Evolutionary conservation across 2,113 vertebrate genomes (phyloP), one percentile per base, ranked within the genome.

Genomic region (Periophthalmus modestus): DNA sequence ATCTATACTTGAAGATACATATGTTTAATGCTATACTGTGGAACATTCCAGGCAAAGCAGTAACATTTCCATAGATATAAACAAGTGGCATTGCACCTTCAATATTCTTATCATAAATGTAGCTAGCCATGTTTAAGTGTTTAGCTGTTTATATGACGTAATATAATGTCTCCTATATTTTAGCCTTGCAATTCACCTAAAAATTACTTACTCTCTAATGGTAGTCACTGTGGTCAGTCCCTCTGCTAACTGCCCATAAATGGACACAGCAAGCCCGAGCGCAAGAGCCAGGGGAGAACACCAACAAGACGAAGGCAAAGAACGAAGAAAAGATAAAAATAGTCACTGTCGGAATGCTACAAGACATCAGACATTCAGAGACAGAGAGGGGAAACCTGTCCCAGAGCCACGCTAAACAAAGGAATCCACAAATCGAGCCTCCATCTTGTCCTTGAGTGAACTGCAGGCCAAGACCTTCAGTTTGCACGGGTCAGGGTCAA

Each of bases 361-460:
- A 81, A 33, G 33, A 81, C 66, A 72, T 50, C 74, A 74, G 48
- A 61, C 59, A 69, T 46, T 52, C 24, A 54, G n/a, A 59, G 50
- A 54, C 43, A 47, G 12, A 18, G 28, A 47, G 65, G 61, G 47
- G 12, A 69, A 55, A 73, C 68, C 4, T 72, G 66, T 33, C 71
- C 12, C 18, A 10, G 4, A 14, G 76, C 82, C 77, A 89, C 82
- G 18, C 24, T 57, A 82, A 87, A 87, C 79, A 84, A 79, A 81
- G 79, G 77, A 82, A 87, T 68, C 70, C 16, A 47, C 52, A 39
- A 43, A 36, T 18, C 18, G 4, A 43, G 62, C 62, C 34, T 39
- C 62, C 34, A 9, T 21, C 34, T 65, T n/a, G 14, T 65, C 78
- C 80, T 66, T 0, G 16, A 19, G 13, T 66, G 68, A 76, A 47